Conservation (phyloP, 2,113 vertebrate species). For the Zosterops borbonicus region DNA sequence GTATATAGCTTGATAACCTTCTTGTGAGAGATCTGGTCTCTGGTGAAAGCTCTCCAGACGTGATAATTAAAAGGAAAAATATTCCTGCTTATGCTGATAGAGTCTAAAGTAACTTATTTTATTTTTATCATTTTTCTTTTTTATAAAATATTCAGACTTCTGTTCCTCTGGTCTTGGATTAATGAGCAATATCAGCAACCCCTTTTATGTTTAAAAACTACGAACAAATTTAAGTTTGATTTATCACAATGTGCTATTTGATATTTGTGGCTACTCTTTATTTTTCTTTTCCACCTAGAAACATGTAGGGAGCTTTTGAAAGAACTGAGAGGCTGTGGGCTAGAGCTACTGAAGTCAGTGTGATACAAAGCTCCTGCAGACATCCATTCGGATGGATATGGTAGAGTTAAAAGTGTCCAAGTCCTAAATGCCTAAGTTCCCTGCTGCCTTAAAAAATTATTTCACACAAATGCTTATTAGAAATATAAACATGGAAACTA, state of each 20-base stretch:
- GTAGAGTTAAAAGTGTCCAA: neutral
- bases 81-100: neutral
- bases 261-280: neutral
- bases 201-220: neutral
- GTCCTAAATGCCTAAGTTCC: neutral
- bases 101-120: neutral
- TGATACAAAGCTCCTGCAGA: neutral
- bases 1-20: neutral
- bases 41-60: neutral
- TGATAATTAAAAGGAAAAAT: neutral
- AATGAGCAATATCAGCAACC: neutral
- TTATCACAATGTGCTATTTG: neutral
- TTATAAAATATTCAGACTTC: neutral
- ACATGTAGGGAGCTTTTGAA: neutral
- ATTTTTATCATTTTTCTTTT: neutral
- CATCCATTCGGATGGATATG: neutral
- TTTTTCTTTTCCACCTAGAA: neutral
- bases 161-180: neutral
- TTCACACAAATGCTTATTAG: accelerated
- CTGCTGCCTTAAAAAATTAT: neutral
- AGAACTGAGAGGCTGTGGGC: neutral
- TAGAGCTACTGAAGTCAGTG: neutral
- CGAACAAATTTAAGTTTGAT: neutral
- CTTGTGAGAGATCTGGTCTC: neutral
- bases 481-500: neutral